Evolutionary conservation across 1,140 invertebrate species (phyloP), one percentile per base, ranked within the genome.

Genomic region (Drosophila tani): DNA sequence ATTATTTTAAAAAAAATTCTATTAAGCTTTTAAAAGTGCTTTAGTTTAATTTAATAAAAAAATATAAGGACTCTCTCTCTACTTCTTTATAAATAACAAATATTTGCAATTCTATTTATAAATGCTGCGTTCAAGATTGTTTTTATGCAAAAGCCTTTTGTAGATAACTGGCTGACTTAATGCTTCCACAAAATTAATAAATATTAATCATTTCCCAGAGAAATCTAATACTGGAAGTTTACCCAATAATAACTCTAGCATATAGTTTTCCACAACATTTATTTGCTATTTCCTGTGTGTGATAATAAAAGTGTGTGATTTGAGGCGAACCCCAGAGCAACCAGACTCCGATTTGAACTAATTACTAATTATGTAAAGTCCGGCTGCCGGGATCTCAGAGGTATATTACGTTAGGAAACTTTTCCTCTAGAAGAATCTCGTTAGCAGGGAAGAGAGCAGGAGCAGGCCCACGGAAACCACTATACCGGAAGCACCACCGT

Each of bases 391-490:
- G 17, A 56, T 35, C 53, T 56, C 53, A 40, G 4, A 40, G 19
- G 35, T 24, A 21, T 38, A 53, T 24, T 5, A 40, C 8, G n/a
- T 8, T 6, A 8, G 5, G 11, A 12, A 3, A 15, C 12, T n/a
- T 9, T 17, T 24, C 1, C 43, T 38, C 38, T 79, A 75, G n/a
- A 80, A 43, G 29, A 67, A 56, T 24, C 60, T 73, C 3, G 76
- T 67, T 8, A 74, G 27, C 21, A 80, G 19, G 17, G 40, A 43
- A 11, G 85, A 75, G 21, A 81, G 11, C 43, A 88, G 21, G 1
- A 88, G 57, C 41, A 88, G 41, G 0, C 51, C 32, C 2, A 82
- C 27, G 12, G 85, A 85, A 11, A 57, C 81, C 12, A 79, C 24
- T 7, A 87, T 57, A 7, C 41, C 71, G 7, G 68, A 55, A 0